These are phyloP conservation scores for Euura lappo DNA, from an alignment of 1,140 invertebrate species.

Conservation along the genomic window DNA sequence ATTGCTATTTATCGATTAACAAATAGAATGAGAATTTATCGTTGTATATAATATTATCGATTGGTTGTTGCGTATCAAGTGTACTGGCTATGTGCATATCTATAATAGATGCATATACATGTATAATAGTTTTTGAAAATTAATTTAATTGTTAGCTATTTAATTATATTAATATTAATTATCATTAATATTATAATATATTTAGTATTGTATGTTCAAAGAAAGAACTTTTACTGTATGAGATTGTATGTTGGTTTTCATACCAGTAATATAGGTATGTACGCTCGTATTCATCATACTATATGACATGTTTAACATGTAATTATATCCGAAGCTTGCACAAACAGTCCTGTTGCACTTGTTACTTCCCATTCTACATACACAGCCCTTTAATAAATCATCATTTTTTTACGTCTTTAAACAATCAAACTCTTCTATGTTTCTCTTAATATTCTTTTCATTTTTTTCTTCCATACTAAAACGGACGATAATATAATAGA, in stretches of 20 bases:
- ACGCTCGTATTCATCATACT: slow-evolving; percentile 36
- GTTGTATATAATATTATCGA: no score
- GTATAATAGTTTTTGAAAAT: slow-evolving; percentile 27
- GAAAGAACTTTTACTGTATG: slow-evolving; percentile 40
- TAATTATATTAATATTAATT: slow-evolving; percentile 27
- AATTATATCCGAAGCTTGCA: slow-evolving; percentile 59
- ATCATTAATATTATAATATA: neutral
- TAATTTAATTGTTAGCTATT: no score
- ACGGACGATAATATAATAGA: neutral
- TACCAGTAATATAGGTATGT: slow-evolving; percentile 47
- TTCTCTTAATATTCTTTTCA: no score
- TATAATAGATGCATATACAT: slow-evolving; percentile 32
- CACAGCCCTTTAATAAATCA: slow-evolving; percentile 45
- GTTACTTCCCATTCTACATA: slow-evolving; percentile 54
- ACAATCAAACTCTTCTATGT: no score
- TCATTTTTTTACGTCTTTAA: no score
- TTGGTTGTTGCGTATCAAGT: slow-evolving; percentile 22
- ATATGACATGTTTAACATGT: slow-evolving; percentile 60
- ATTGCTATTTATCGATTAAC: no score
- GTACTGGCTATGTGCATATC: slow-evolving; percentile 34
- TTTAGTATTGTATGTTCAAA: slow-evolving; percentile 35
- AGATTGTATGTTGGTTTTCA: slow-evolving; percentile 39
- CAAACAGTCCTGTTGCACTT: slow-evolving; percentile 58
- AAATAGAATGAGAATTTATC: no score
- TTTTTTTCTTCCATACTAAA: neutral